A percentile compares a stretch with the other conserved stretches of the same genome.
Conservation (phyloP, 2,888 invertebrate species). For the Leptarthrus brevirostris region DNA sequence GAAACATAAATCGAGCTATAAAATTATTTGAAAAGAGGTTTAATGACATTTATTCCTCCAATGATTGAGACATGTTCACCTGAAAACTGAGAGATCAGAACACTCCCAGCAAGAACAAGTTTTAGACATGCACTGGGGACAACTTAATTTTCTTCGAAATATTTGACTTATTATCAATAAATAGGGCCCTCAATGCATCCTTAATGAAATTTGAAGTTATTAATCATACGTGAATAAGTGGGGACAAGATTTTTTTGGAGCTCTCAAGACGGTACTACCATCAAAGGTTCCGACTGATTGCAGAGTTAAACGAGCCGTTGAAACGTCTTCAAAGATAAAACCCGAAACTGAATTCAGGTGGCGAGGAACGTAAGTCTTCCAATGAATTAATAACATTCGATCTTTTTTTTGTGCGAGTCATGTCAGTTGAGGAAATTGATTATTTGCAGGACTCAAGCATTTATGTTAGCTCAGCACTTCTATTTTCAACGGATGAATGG, state of each 20-base stretch:
- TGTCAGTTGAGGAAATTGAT: neutral
- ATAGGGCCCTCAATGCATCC: constrained; percentile 25
- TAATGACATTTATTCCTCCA: neutral
- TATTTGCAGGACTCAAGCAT: neutral
- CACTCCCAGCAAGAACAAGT: neutral
- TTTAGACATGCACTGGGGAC: constrained; percentile 2
- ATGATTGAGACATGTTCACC: neutral
- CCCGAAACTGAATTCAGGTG: constrained; percentile 5
- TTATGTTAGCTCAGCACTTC: neutral
- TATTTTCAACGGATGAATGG: neutral
- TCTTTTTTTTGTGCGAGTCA: neutral
- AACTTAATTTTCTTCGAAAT: constrained; percentile 30
- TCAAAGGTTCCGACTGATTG: constrained; percentile 10
- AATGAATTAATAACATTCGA: constrained; percentile 2
- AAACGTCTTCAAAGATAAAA: neutral
- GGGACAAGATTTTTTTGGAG: neutral
- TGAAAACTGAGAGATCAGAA: neutral
- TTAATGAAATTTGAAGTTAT: constrained; percentile 30
- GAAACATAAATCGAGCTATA: too few relatives aligned
- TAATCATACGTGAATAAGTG: constrained; percentile 23
- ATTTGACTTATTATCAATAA: constrained; percentile 45
- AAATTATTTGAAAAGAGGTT: too few relatives aligned
- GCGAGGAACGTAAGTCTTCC: neutral
- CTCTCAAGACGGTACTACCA: neutral
- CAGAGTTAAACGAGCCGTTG: neutral